Evolutionary conservation across 2,888 invertebrate genomes (phyloP), one percentile per base, ranked within the genome.

Genomic region (Octodonta nipae): DNA sequence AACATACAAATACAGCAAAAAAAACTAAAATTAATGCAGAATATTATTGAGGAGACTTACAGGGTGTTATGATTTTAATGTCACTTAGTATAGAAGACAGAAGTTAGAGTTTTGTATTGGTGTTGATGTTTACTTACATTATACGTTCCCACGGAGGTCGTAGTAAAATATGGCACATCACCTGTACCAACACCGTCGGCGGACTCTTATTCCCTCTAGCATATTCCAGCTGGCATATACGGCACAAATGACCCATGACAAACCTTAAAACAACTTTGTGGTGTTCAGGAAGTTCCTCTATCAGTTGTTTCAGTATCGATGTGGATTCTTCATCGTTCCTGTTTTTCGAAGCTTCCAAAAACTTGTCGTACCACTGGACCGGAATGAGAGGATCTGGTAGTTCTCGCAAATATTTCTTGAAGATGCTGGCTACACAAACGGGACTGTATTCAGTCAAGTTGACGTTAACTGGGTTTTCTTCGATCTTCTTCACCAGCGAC

Each of bases 81-180:
- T n/a, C n/a, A n/a, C n/a, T n/a, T n/a, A n/a, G n/a, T n/a, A n/a
- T n/a, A n/a, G n/a, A n/a, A n/a, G n/a, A n/a, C n/a, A n/a, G n/a
- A n/a, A n/a, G n/a, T n/a, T n/a, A n/a, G n/a, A n/a, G n/a, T n/a
- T n/a, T n/a, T n/a, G n/a, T n/a, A n/a, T n/a, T n/a, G n/a, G n/a
- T n/a, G n/a, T n/a, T n/a, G n/a, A n/a, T n/a, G n/a, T n/a, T n/a
- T n/a, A n/a, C 72, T 70, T 65, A 79, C 78, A 78, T 72, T 42
- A 81, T 79, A 49, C 73, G 66, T 52, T 79, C 78, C 81, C 80
- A 82, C 4, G 78, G 78, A 12, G 82, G 82, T 38, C 81, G 64
- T 26, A 82, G 62, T 30, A 83, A 65, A 45, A 81, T 74, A 53
- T 79, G 76, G 58, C 78, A 78, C 49, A 81, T 70, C 27, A 75